Base-by-base conservation (phyloP, 2,797 vertebrate genomes). In the Aphelocoma californica region DNA sequence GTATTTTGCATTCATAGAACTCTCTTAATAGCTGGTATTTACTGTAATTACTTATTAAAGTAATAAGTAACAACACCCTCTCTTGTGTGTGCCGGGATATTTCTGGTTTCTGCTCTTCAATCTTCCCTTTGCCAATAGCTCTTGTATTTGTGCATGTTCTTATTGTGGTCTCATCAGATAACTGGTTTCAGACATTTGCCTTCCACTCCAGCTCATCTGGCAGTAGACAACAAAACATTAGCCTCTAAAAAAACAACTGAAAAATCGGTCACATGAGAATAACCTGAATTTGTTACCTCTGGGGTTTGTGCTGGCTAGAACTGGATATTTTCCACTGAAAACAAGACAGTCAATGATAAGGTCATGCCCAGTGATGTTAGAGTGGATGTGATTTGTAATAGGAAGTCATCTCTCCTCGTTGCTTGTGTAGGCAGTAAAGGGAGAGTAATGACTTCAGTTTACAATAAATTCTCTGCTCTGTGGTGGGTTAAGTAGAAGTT, bases 301-400 rank as follows among this genome's bases (percentile, higher is more conserved):
- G 97, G 96, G 95, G 87, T 80, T 78, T 84, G 48, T 80, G 96
- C 96, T 97, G 98, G 94, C 77, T 96, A 95, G 84, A 96, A 95
- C 93, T 96, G 94, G 96, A 61, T 92, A 62, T 87, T 96, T 92
- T 97, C 97, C 97, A 98, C 50, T 87, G 95, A 93, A 96, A 96
- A 97, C 82, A 94, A 92, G 92, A 57, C 93, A 91, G 97, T 60
- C 78, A 94, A 83, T 19, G 66, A 74, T 80, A 64, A 54, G 95
- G 95, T 95, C 87, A 70, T 89, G 95, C 88, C 86, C 32, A 94
- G 57, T 93, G 90, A 93, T 48, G 80, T 93, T 54, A 95, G 84
- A 92, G 38, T 84, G 82, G 45, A 73, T 83, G 9, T 29, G 42
- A 85, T 85, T 48, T 72, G 77, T 84, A 74, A 77, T 40, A 66